Conservation (phyloP, 2,888 invertebrate genomes). For the Rhyacophila evoluta region DNA sequence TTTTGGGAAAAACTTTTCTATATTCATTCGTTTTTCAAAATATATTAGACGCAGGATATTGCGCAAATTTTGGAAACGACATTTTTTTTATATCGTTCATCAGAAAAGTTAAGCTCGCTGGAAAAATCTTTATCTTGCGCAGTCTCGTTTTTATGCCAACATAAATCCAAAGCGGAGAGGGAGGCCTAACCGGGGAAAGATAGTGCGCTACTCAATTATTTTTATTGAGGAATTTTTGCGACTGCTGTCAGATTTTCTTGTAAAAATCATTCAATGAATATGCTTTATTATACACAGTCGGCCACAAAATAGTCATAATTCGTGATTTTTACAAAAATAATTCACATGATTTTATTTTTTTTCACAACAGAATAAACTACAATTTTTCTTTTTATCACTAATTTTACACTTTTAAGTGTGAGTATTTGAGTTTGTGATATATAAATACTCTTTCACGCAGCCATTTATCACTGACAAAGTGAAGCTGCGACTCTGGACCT, state of each 20-base stretch:
- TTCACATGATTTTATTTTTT: too few relatives aligned
- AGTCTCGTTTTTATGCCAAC: slow-evolving; percentile 34
- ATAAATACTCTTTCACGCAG: too few relatives aligned
- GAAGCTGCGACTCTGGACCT: too few relatives aligned
- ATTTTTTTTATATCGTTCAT: slow-evolving; percentile 5
- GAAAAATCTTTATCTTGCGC: slow-evolving; percentile 22
- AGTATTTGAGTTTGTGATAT: too few relatives aligned
- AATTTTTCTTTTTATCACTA: too few relatives aligned
- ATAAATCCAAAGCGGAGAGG: slow-evolving; percentile 33
- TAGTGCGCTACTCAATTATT: slow-evolving; percentile 40
- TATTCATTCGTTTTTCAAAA: background rate
- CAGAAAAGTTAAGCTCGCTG: slow-evolving; percentile 13
- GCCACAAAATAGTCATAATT: too few relatives aligned
- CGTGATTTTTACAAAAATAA: too few relatives aligned
- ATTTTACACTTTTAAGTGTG: too few relatives aligned
- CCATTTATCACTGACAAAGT: too few relatives aligned
- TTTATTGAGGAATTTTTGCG: slow-evolving; percentile 32
- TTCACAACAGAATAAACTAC: too few relatives aligned
- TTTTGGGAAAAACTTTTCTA: background rate
- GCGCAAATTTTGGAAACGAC: background rate
- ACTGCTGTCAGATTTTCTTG: background rate
- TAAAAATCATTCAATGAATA: background rate
- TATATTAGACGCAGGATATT: slow-evolving; percentile 3
- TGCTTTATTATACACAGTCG: too few relatives aligned
- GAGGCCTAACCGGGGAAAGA: slow-evolving; percentile 29